Conservation (phyloP, 2,888 invertebrate species). For the Cryptocephalus moraei region DNA sequence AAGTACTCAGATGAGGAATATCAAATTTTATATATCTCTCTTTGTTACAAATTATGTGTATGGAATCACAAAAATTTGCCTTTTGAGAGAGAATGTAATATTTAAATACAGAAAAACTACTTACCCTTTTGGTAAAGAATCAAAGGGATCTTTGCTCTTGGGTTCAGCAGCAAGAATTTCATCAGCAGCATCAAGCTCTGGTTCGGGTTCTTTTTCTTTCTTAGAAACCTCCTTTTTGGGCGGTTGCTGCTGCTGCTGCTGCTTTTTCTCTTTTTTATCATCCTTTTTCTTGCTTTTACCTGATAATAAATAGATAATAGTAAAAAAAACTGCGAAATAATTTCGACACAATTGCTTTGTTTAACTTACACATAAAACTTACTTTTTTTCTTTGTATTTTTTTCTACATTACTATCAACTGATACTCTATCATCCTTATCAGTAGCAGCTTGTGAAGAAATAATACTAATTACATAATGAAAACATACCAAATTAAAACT, state of each 20-base stretch:
- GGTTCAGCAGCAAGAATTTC: conserved; percentile 63
- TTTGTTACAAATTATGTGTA: conserved; percentile 5
- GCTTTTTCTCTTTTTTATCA: conserved; percentile 35
- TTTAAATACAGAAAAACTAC: conserved; percentile 3
- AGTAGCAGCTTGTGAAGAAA: conserved; percentile 24
- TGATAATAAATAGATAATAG: conserved; percentile 7
- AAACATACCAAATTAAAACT: too few species aligned
- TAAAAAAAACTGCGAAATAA: not conserved
- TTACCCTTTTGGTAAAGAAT: conserved; percentile 76
- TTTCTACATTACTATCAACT: conserved; percentile 15
- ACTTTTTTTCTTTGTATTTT: conserved; percentile 28
- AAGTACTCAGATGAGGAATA: conserved; percentile 2
- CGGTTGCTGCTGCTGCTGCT: conserved; percentile 40
- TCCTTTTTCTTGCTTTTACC: conserved; percentile 27
- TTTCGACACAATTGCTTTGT: not conserved
- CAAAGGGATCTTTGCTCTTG: conserved; percentile 86
- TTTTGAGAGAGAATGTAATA: conserved; percentile 1
- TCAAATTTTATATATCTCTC: conserved; percentile 5
- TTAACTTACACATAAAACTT: conserved; percentile 12
- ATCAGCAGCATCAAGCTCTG: conserved; percentile 59
- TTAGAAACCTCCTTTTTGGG: conserved; percentile 42
- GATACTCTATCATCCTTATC: conserved; percentile 12
- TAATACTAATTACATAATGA: not conserved
- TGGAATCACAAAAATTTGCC: conserved; percentile 2
- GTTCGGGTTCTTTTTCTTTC: conserved; percentile 41